These are phyloP conservation scores for Papilio polyxenes DNA, from an alignment of 1,140 invertebrate genomes.

Conservation along the genomic window DNA sequence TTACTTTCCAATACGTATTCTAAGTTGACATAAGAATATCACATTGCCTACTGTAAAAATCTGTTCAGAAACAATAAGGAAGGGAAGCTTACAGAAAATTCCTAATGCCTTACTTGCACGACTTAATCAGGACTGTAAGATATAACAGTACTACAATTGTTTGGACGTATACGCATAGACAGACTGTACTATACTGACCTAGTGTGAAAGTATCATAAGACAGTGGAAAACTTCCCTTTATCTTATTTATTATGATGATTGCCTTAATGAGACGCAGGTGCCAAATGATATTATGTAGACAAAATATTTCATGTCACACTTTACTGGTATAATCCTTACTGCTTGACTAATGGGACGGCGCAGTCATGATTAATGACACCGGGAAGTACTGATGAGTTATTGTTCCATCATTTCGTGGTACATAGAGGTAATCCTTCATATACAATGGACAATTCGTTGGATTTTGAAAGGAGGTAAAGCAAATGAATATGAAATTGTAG, in stretches of 20 bases:
- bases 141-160: too few species aligned
- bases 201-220: too few species aligned
- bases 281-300: slow-evolving; percentile 3
- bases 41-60: not conserved
- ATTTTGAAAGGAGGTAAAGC: not conserved
- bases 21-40: not conserved
- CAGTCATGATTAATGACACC: slow-evolving; percentile 14
- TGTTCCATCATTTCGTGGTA: not conserved
- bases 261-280: not conserved
- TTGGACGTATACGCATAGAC: too few species aligned
- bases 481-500: too few species aligned
- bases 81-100: too few species aligned
- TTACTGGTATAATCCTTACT: slow-evolving; percentile 1
- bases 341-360: slow-evolving; percentile 15
- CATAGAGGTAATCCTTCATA: not conserved
- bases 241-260: not conserved
- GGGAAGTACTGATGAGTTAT: slow-evolving; percentile 10
- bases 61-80: too few species aligned
- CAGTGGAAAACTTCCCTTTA: not conserved
- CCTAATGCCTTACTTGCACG: too few species aligned
- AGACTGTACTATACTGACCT: too few species aligned
- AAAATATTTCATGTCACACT: slow-evolving; percentile 20
- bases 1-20: not conserved
- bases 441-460: not conserved
- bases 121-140: too few species aligned